Base-by-base conservation (phyloP, 2,888 invertebrate species). In the Octonoba sinensis region DNA sequence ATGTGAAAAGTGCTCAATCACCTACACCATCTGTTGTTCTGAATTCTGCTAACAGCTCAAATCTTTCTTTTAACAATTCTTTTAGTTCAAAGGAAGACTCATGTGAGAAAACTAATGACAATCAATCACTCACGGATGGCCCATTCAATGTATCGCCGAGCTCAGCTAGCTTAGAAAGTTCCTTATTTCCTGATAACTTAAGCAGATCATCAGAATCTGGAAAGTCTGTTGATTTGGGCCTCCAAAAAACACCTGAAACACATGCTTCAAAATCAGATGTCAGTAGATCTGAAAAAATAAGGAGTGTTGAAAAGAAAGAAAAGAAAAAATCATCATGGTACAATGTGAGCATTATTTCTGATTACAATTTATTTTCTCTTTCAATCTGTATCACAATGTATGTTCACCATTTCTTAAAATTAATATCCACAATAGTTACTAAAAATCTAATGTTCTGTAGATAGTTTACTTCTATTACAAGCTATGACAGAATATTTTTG, bases 321-420 rank as follows among this genome's bases (percentile, higher is more conserved):
- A 84, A 82, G 74, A 84, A 82, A 44, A 84, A 82, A 18, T 73
- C 84, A 27, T 77, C 82, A 15, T 84, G 84, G 84, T 84, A 84
- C 62, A 84, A 82, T 82, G 84, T 84, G 44, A 84, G 84, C 82
- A 62, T 24, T 60, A 4, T 20, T 22, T 1, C 20, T 27, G 27
- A 20, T 6, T 36, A 2, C 8, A 11, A 36, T 56, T 20, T 12
- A 56, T 56, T 56, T 56, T 12, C 15, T 12, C 18, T 56, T 11
- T 56, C 18, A 54, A 54, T n/a, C 16, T 6, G 54, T 18, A n/a
- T 54, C 8, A 54, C n/a, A n/a, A n/a, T n/a, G n/a, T n/a, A n/a
- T n/a, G n/a, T n/a, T n/a, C n/a, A n/a, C n/a, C n/a, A n/a, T n/a
- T n/a, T n/a, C n/a, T n/a, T n/a, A n/a, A n/a, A n/a, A n/a, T n/a